Base-by-base conservation (phyloP, 1,140 invertebrate genomes). In the Drosophila burlai region DNA sequence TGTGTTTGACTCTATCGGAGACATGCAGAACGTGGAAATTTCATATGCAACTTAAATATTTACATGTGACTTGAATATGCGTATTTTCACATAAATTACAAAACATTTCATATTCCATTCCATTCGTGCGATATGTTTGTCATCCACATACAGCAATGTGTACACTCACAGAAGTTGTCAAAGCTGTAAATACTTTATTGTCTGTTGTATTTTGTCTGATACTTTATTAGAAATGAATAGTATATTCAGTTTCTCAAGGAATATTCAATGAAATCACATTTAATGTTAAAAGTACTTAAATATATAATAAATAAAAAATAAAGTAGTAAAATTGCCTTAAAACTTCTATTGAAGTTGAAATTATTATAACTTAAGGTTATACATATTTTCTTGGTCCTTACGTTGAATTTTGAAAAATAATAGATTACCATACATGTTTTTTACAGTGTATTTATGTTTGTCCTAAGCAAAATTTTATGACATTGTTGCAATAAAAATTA, bases 401-500 rank as follows among this genome's bases (percentile, higher is more conserved):
- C 3, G 40, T n/a, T 42, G 8, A 1, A 42, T 5, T n/a, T 42
- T n/a, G 0, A n/a, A 43, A 10, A 43, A 18, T 43, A 43, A 1
- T 0, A 11, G 1, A 45, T 1, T 4, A 21, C 7, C 11, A 46
- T 24, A 1, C 2, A 7, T 24, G 13, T 0, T 5, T 24, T 36
- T 24, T 16, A 5, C 34, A 24, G 34, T 55, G 54, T 52, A 43
- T 73, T 10, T 58, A 52, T 57, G 26, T 66, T 42, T 58, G 62
- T 40, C 55, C 62, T 55, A 34, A 24, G 57, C 40, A 65, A 54
- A 49, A 83, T 76, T 89, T 86, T 87, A 86, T 80, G 84, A 89
- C 80, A 86, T 87, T 86, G 76, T 87, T 83, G 83, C 73, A 80
- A 79, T 86, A 86, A 89, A 86, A 83, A 89, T 86, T 86, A 86